A percentile compares a stretch with the other conserved stretches of the same genome.
Conservation (phyloP, 2,113 vertebrate species). For the Oryzias curvinotus region DNA sequence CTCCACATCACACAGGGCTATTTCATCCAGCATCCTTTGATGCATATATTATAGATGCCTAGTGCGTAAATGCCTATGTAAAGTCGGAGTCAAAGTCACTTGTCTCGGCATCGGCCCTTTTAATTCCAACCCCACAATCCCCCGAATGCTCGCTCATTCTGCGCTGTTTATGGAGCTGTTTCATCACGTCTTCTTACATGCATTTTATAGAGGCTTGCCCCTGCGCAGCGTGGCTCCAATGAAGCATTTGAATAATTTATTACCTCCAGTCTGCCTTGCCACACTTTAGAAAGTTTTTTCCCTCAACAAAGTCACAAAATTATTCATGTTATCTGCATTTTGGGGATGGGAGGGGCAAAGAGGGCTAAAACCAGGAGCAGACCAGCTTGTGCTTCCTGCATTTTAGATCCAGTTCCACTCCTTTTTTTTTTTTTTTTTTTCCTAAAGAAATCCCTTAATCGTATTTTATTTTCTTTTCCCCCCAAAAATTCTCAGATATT, state of each 20-base stretch:
- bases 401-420: conserved; percentile 12
- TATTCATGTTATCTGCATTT: conserved; percentile 71
- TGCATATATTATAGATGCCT: conserved; percentile 55
- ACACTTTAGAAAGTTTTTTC: conserved; percentile 68
- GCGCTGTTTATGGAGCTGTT: conserved; percentile 66
- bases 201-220: conserved; percentile 69
- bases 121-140: conserved; percentile 31
- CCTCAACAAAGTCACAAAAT: conserved; percentile 70
- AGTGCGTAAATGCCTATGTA: conserved; percentile 19
- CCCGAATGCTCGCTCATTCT: conserved; percentile 48
- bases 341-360: conserved; percentile 25
- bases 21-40: conserved; percentile 49
- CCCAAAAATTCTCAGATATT: neutral
- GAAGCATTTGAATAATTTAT: conserved; percentile 74
- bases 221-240: conserved; percentile 60
- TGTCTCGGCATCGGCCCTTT: conserved; percentile 36
- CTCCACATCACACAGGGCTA: conserved; percentile 44
- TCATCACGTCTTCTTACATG: conserved; percentile 73
- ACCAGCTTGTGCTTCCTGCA: neutral
- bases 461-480: neutral
- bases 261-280: conserved; percentile 60
- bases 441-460: neutral
- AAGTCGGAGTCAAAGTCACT: conserved; percentile 58
- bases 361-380: conserved; percentile 18
- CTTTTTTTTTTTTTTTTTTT: neutral